These are phyloP conservation scores for Porites lobata DNA, from an alignment of 92 coral and sea anemone genomes.

Conservation along the genomic window DNA sequence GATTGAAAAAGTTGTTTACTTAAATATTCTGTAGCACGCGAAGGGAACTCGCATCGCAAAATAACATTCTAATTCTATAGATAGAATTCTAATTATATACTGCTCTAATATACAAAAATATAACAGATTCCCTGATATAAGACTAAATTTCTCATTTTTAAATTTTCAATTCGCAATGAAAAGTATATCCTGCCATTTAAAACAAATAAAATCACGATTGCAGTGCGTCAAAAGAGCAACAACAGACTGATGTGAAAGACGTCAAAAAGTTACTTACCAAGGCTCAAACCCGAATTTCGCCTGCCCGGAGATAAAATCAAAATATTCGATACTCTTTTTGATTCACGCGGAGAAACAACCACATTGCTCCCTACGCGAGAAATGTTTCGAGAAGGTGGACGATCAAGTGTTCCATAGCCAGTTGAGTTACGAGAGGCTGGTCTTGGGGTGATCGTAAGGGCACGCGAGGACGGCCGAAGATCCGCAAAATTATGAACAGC, in stretches of 20 bases:
- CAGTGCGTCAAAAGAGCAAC: background rate
- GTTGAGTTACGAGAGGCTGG: constrained; percentile 77
- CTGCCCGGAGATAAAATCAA: constrained; percentile 60
- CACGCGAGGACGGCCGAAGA: constrained; percentile 85
- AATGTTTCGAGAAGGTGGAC: constrained; percentile 74
- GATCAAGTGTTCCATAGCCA: constrained; percentile 42
- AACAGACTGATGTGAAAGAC: background rate
- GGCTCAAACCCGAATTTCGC: constrained; percentile 70
- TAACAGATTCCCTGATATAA: background rate
- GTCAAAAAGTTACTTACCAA: constrained; percentile 69
- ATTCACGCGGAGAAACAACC: constrained; percentile 69
- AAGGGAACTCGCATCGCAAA: background rate
- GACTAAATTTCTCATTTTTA: too few species aligned
- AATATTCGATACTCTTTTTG: constrained; percentile 30
- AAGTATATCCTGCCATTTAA: too few species aligned
- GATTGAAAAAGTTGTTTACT: background rate
- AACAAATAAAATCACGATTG: background rate
- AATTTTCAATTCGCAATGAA: too few species aligned
- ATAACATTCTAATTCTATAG: background rate
- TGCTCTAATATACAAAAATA: background rate
- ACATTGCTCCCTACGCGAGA: constrained; percentile 59
- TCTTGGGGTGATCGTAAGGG: constrained; percentile 78
- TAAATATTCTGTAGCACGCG: background rate
- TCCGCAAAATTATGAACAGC: constrained; percentile 84
- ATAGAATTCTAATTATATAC: background rate